Base-by-base conservation (phyloP, 2,113 vertebrate genomes). In the Labrus mixtus region DNA sequence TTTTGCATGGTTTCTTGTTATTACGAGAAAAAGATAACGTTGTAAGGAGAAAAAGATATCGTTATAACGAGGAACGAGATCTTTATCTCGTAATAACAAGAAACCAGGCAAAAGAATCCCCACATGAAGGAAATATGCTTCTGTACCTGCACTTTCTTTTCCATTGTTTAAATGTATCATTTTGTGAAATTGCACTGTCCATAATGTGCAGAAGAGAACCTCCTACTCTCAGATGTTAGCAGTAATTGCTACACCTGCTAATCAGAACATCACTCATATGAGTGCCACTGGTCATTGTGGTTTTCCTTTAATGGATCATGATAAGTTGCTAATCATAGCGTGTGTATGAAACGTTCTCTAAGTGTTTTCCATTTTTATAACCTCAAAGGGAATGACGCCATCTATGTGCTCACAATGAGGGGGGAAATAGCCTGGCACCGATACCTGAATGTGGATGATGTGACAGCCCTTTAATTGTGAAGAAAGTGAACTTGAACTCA, bases 401-500 rank as follows among this genome's bases (percentile, higher is more conserved):
- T 12, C 45, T n/a, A 12, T 51, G 56, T 48, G 59, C 43, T 61
- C 23, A 64, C 19, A 17, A 23, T 43, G 39, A 19, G 33, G 19
- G 33, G 19, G 8, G 45, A 33, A 45, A 45, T 16, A 67, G 7
- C 16, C 8, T 8, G 11, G 15, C 5, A 15, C 36, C 22, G 2
- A 36, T 1, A 37, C 17, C 2, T 19, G 29, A 33, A 33, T 1
- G 25, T 25, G 25, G 1, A 25, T 33, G 29, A 33, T 33, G 29
- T 6, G 29, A 33, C 29, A 33, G 29, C 29, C 29, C 29, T 33
- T 3, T 25, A 10, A 37, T 10, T 10, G 57, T 13, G 11, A 65
- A 70, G 23, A 33, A 56, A 17, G 1, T 54, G 51, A 58, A 77
- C 12, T 22, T 56, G 1, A 16, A 91, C 94, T 94, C 88, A 95